A percentile compares a stretch with the other conserved stretches of the same genome.
These are phyloP conservation scores for Reinhardtius hippoglossoides DNA, from an alignment of 2,113 vertebrate genomes.

Conservation along the genomic window DNA sequence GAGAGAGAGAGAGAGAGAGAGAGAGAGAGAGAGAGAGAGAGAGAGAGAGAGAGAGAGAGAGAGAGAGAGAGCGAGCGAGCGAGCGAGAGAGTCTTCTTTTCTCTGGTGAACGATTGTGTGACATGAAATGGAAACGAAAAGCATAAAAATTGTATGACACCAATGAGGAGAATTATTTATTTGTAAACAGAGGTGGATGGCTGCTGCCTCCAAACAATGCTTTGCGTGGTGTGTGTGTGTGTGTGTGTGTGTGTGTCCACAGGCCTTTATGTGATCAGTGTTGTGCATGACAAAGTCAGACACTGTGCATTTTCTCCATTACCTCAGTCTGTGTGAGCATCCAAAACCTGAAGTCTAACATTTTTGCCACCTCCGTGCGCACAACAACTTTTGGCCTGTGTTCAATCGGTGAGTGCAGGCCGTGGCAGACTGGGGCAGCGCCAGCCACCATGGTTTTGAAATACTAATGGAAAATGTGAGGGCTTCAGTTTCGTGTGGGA, in stretches of 20 bases:
- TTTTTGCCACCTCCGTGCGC: constrained; percentile 40
- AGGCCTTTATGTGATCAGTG: constrained; percentile 50
- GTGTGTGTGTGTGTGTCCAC: constrained; percentile 5
- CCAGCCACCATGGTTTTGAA: constrained; percentile 56
- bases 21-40: not conserved
- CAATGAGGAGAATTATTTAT: constrained; percentile 62
- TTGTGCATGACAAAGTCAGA: constrained; percentile 38
- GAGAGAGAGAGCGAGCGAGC: not conserved
- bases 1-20: not conserved
- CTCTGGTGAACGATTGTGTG: constrained; percentile 48
- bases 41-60: too few relatives aligned
- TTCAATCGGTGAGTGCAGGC: constrained; percentile 48
- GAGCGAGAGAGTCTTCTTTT: constrained; percentile 11
- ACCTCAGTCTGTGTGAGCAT: constrained; percentile 48
- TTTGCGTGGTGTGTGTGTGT: constrained; percentile 3
- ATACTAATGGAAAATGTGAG: constrained; percentile 74
- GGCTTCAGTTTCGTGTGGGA: constrained; percentile 70
- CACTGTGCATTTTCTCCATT: constrained; percentile 49
- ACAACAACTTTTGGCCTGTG: constrained; percentile 53
- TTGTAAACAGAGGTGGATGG: constrained; percentile 51
- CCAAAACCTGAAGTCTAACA: constrained; percentile 27
- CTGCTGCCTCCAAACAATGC: constrained; percentile 12
- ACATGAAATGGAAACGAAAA: constrained; percentile 61
- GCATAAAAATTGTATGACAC: constrained; percentile 57
- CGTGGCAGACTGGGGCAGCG: constrained; percentile 58